These are phyloP conservation scores for Sebastes nivosus DNA, from an alignment of 2,797 vertebrate species.

Conservation along the genomic window DNA sequence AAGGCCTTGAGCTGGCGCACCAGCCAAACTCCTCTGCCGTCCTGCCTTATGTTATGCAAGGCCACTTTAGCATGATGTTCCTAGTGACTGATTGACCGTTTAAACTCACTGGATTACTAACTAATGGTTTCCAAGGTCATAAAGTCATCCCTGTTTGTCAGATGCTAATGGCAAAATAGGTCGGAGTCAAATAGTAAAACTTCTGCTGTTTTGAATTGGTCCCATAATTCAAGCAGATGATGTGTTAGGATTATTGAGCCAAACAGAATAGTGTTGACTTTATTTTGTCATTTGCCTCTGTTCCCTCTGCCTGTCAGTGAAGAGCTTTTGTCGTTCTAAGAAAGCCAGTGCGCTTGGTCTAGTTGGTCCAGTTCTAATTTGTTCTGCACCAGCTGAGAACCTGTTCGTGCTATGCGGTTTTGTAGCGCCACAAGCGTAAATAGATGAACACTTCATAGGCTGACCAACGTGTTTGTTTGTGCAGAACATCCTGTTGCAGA, in stretches of 20 bases:
- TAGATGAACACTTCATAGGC: slow-evolving; percentile 44
- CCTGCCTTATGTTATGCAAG: slow-evolving; percentile 57
- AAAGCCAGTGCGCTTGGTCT: slow-evolving; percentile 10
- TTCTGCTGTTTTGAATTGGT: not conserved
- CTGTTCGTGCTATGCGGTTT: slow-evolving; percentile 44
- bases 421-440: slow-evolving; percentile 43
- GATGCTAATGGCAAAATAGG: not conserved
- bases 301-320: not conserved
- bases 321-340: not conserved
- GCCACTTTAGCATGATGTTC: slow-evolving; percentile 29
- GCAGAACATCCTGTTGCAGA: slow-evolving; percentile 66
- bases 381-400: slow-evolving; percentile 48
- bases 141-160: slow-evolving; percentile 3
- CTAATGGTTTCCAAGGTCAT: slow-evolving; percentile 13
- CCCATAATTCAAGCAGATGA: not conserved
- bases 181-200: not conserved
- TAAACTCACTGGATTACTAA: slow-evolving; percentile 3
- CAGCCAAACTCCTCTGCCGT: slow-evolving; percentile 54
- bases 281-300: slow-evolving; percentile 12
- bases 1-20: slow-evolving; percentile 52
- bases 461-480: slow-evolving; percentile 57
- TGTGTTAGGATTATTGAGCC: not conserved
- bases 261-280: not conserved
- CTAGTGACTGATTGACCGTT: slow-evolving; percentile 17
- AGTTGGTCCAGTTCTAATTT: slow-evolving; percentile 35